These are phyloP conservation scores for Tetramorium bicarinatum DNA, from an alignment of 2,888 invertebrate genomes.

Conservation along the genomic window DNA sequence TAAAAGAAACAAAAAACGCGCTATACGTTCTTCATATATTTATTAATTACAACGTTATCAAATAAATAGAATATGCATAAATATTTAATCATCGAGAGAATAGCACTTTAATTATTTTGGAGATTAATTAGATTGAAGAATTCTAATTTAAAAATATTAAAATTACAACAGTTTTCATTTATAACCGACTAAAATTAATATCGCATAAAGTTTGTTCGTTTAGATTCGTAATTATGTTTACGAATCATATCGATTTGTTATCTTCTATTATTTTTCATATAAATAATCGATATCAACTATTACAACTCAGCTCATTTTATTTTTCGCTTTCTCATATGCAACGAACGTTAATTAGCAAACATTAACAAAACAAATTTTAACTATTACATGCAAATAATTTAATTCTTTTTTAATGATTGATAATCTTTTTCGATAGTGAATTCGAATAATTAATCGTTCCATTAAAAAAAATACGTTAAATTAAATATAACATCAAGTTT, in stretches of 20 bases:
- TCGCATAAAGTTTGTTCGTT: not conserved
- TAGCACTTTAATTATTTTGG: not conserved
- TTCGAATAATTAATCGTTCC: not conserved
- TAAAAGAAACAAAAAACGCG: conserved; percentile 8
- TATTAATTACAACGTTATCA: not conserved
- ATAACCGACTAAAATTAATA: not conserved
- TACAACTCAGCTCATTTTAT: too few relatives aligned
- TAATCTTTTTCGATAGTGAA: not conserved
- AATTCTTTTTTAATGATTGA: too few relatives aligned
- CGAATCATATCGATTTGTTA: not conserved
- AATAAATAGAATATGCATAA: not conserved
- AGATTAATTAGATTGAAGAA: not conserved
- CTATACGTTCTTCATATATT: not conserved
- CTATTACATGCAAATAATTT: too few relatives aligned
- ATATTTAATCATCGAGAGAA: not conserved
- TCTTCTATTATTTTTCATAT: not conserved
- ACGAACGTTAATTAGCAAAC: too few relatives aligned
- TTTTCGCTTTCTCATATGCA: too few relatives aligned
- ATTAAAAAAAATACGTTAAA: too few relatives aligned
- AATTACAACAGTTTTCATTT: not conserved
- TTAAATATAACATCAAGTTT: too few relatives aligned
- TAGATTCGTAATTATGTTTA: not conserved
- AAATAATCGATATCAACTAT: not conserved
- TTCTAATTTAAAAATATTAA: not conserved
- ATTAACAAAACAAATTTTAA: too few relatives aligned